Evolutionary conservation across 1,140 invertebrate genomes (phyloP), one percentile per base, ranked within the genome.

Genomic region (Oedothorax gibbosus): DNA sequence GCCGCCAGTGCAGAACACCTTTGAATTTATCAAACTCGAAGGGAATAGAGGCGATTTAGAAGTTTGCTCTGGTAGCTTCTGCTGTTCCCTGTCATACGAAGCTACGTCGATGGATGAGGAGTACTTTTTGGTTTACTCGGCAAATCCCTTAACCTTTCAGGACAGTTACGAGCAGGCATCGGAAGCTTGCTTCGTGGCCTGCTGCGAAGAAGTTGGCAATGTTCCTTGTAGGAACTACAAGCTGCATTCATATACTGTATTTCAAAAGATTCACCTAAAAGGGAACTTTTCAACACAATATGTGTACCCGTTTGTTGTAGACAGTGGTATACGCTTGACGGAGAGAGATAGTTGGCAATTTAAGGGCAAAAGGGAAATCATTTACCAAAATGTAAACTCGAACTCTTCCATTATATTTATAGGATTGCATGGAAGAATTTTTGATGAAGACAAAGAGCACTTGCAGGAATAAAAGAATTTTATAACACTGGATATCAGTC

Each of bases 51-150:
- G 49, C 6, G 11, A 53, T 12, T 12, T 86, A 20, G 18, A 78
- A 76, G 12, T 49, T 4, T 87, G 87, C 51, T 18, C 66, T 54
- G 53, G 79, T 65, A 71, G 78, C 2, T 69, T 87, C 14, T 87
- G 87, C 62, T 87, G 87, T 21, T 35, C 18, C 4, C 62, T 87
- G 4, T 18, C 57, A 49, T 87, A 87, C 51, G 18, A 85, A 60
- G 64, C 81, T 18, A 18, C 72, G 5, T 50, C 68, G 9, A 66
- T 72, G 60, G 18, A 73, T 15, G 76, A 80, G 50, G 56, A 80
- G 49, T 80, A 66, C 60, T 84, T 75, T 20, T 60, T 86, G 7
- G 77, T 20, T 15, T 62, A 85, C 0, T 56, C 50, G 0, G 50
- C 20, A 6, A 15, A 56, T 15, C 54, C 21, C 21, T 35, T 62